Base-by-base conservation (phyloP, 2,888 invertebrate species). In the Philaethria dido region DNA sequence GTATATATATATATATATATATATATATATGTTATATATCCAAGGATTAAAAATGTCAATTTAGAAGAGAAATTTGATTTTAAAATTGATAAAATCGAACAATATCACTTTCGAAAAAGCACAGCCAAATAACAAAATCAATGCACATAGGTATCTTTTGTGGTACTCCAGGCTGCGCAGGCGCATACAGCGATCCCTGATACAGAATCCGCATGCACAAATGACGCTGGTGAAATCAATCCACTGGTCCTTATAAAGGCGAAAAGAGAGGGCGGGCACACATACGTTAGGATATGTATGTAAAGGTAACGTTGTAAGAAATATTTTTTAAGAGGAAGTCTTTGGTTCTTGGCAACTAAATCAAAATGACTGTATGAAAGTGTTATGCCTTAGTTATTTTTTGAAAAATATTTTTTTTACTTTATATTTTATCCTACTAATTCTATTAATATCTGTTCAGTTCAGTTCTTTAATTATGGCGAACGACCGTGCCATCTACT, bases 161-260 rank as follows among this genome's bases (percentile, higher is more conserved):
- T 3, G 9, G 33, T 48, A 66, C 80, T 88, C 83, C 83, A 81
- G 75, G 81, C 89, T 87, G 77, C 88, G 42, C 47, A 39, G 18
- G 64, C 72, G 73, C 66, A 57, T 59, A 66, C 74, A 61, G 70
- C 85, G 87, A 89, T 89, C 89, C 89, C 80, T 78, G 86, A 87
- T 89, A 89, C 89, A 89, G 89, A 89, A 89, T 89, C 89, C 86
- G 82, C 79, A 83, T 81, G 88, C 88, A 88, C n/a, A n/a, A n/a
- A 89, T 88, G 81, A 86, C 74, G 68, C 72, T 64, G 78, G 83
- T 79, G 81, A 82, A 84, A 85, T 83, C 84, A 79, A 77, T 74
- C 72, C 62, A 60, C 29, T 47, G 44, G 59, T 59, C 66, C 69
- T 66, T 72, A 72, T 42, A 39, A 47, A 60, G 60, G 45, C 60